Percentiles rank a stretch among this genome's conserved stretches.
These are phyloP conservation scores for Venturia canescens DNA, from an alignment of 1,140 invertebrate genomes.

Conservation along the genomic window DNA sequence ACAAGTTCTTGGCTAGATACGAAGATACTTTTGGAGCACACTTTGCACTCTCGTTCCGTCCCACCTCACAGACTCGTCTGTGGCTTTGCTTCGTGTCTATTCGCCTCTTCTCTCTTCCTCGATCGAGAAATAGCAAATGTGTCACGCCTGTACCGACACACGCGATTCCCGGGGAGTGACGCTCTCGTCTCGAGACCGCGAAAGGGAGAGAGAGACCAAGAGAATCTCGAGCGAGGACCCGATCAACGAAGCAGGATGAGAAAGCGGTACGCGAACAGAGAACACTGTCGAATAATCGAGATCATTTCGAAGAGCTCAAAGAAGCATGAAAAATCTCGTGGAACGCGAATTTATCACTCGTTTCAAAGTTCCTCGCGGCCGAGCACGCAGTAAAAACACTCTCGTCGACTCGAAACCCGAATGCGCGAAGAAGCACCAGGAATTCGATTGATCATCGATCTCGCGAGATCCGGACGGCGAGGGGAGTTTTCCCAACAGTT, in stretches of 20 bases:
- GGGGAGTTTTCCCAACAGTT: too few relatives aligned
- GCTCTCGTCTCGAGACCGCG: neutral
- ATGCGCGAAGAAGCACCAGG: too few relatives aligned
- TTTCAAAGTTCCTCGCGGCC: too few relatives aligned
- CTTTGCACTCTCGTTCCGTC: slow-evolving; percentile 1
- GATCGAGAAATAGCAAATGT: slow-evolving; percentile 36
- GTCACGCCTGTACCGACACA: slow-evolving; percentile 9
- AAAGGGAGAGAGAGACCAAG: slow-evolving; percentile 1
- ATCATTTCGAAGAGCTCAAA: neutral
- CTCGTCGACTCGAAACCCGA: too few relatives aligned
- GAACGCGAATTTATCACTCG: neutral
- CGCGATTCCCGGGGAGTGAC: neutral
- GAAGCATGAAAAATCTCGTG: neutral
- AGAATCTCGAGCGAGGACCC: neutral
- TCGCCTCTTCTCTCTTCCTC: neutral
- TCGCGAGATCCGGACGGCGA: too few relatives aligned
- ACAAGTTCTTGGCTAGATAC: slow-evolving; percentile 7
- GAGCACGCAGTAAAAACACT: too few relatives aligned
- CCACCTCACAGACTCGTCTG: neutral
- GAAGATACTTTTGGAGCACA: slow-evolving; percentile 23
- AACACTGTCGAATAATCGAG: neutral
- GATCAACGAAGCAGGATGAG: neutral
- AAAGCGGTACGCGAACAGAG: slow-evolving; percentile 16
- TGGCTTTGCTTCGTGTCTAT: neutral
- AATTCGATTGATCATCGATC: too few relatives aligned